phyloP scores from a whole-genome alignment of 2,888 invertebrate species.

The Pseudococcus viburni region DNA sequence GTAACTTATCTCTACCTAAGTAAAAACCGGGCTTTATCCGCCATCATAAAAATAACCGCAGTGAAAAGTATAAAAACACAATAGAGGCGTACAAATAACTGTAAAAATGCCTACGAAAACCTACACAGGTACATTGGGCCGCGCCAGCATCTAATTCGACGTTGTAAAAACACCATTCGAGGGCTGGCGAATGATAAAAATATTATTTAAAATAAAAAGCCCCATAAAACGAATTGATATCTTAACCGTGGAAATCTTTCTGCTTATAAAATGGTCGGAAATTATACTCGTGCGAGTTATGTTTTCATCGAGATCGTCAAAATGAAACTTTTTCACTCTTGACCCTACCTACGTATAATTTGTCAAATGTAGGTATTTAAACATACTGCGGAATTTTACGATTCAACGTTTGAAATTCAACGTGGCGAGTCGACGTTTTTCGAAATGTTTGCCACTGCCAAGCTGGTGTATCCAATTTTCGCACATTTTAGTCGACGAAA shows the following conservation, averaged over 20 bases:
- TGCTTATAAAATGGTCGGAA: not conserved
- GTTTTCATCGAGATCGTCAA: not conserved
- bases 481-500: not conserved
- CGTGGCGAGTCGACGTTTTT: not conserved
- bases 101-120: not conserved
- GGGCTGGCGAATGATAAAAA: not conserved
- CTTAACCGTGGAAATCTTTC: not conserved
- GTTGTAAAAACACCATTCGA: not conserved
- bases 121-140: not conserved
- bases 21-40: not conserved
- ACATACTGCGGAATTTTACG: not conserved
- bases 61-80: not conserved
- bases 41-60: not conserved
- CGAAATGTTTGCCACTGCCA: not conserved
- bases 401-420: not conserved
- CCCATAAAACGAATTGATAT: not conserved
- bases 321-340: not conserved
- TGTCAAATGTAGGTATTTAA: not conserved
- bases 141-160: not conserved
- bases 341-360: not conserved
- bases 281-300: not conserved
- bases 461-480: not conserved
- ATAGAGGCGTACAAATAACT: slow-evolving; percentile 10
- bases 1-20: not conserved
- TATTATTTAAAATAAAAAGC: slow-evolving; percentile 6